Base-by-base conservation (phyloP, 2,888 invertebrate genomes). In the Desoria tigrina region DNA sequence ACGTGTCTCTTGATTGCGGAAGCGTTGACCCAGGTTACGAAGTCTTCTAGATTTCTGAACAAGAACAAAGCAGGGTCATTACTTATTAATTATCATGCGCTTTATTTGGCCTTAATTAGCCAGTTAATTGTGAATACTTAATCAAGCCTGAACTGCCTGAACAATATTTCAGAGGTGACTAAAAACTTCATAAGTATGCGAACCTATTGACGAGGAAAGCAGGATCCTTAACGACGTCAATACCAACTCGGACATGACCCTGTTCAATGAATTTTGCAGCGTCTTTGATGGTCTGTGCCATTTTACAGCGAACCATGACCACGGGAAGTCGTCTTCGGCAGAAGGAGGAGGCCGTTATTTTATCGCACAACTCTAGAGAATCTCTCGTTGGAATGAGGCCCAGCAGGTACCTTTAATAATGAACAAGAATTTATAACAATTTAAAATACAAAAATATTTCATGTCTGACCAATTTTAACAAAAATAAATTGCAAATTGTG, bases 21-120 rank as follows among this genome's bases (percentile, higher is more conserved):
- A 11, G 88, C 88, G 79, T 98, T 93, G 0, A 95, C 92, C 99
- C 99, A 99, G 0, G 98, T 98, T 1, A 99, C 89, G 82, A 95
- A 97, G 81, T 99, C 99, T 83, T 98, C 96, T 75, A 96, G 83
- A 72, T 90, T 89, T 77, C 95, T 86, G n/a, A n/a, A n/a, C n/a
- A n/a, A n/a, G n/a, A n/a, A n/a, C n/a, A n/a, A n/a, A n/a, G n/a
- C n/a, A n/a, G n/a, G n/a, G n/a, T n/a, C n/a, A n/a, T n/a, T n/a
- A n/a, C n/a, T n/a, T n/a, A n/a, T n/a, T n/a, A n/a, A n/a, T n/a
- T n/a, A n/a, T n/a, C n/a, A n/a, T n/a, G n/a, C n/a, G n/a, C n/a
- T n/a, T n/a, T n/a, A n/a, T n/a, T n/a, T n/a, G n/a, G n/a, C n/a
- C n/a, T n/a, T n/a, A n/a, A n/a, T n/a, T n/a, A n/a, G n/a, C n/a